Percentiles rank a stretch among this genome's conserved stretches.
These are phyloP conservation scores for Burhinus bistriatus DNA, from an alignment of 2,113 vertebrate species.

Conservation along the genomic window DNA sequence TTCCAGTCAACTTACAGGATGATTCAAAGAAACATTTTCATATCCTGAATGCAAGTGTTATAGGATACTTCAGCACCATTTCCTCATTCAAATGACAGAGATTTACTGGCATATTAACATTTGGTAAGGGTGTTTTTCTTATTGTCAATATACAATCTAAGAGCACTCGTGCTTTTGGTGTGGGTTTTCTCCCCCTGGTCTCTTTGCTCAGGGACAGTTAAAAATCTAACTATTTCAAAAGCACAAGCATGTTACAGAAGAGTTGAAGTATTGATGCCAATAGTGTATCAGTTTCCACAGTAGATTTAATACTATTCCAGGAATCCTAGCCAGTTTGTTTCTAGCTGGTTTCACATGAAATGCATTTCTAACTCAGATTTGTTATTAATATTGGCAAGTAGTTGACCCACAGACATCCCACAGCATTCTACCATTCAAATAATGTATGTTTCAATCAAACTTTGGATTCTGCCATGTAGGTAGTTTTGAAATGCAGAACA, in stretches of 20 bases:
- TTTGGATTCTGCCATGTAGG: not conserved
- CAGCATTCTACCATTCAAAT: not conserved
- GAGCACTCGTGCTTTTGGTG: not conserved
- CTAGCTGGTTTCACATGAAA: not conserved
- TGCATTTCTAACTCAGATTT: not conserved
- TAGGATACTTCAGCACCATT: not conserved
- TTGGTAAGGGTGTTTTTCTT: not conserved
- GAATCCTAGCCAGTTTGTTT: not conserved
- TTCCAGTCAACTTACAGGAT: not conserved
- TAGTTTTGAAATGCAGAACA: not conserved
- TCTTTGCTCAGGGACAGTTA: not conserved
- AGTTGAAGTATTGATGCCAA: not conserved
- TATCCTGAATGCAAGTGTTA: not conserved
- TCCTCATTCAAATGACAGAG: not conserved
- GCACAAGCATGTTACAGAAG: not conserved
- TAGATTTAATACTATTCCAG: not conserved
- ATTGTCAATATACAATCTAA: not conserved
- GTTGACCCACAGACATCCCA: not conserved
- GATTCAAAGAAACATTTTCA: not conserved
- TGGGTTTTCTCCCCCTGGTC: rapidly evolving
- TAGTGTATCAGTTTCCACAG: not conserved
- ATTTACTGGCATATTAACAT: not conserved
- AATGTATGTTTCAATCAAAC: not conserved
- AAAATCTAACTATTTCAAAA: not conserved
- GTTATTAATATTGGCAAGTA: not conserved